Evolutionary conservation across 2,797 vertebrate genomes (phyloP), one percentile per base, ranked within the genome.

Genomic region (Pseudochirops cupreus): DNA sequence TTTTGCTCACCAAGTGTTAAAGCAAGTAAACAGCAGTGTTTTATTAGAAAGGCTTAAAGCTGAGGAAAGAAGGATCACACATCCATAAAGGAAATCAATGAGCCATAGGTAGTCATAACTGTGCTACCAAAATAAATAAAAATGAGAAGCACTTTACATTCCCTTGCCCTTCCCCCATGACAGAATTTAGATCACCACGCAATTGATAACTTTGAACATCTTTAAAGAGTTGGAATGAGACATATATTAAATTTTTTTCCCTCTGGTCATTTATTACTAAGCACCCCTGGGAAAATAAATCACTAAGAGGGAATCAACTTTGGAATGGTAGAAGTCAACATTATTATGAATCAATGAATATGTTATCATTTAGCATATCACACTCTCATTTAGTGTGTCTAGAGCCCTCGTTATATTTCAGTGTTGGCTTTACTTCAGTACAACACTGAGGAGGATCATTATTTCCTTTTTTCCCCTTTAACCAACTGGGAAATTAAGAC

Each of bases 401-500:
- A 26, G 39, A 87, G 39, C 39, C 39, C 74, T 87, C 26, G 21
- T 87, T 87, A 87, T 87, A 87, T 87, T 87, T 87, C 74, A 87
- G 12, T 50, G 74, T 50, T 87, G 74, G 3, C 74, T 87, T 87
- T 87, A 46, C 39, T 87, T 87, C 74, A 87, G 39, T 46, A 50
- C 74, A 87, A 87, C 74, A 50, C 39, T 50, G 39, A 87, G 24
- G 74, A 87, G 74, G 21, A 87, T 87, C 39, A 50, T 74, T 87
- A 50, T 87, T 87, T 87, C 31, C 39, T 82, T 82, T 50, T 46
- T 74, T 11, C 11, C 5, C 5, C 74, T 46, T 87, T 87, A 87
- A 87, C 39, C 74, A 87, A 87, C 74, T 87, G 74, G 74, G 74
- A 87, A 87, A 87, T 87, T 87, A 87, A 87, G 74, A 39, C 74